These are phyloP conservation scores for Melolontha melolontha DNA, from an alignment of 2,888 invertebrate genomes.

Conservation along the genomic window DNA sequence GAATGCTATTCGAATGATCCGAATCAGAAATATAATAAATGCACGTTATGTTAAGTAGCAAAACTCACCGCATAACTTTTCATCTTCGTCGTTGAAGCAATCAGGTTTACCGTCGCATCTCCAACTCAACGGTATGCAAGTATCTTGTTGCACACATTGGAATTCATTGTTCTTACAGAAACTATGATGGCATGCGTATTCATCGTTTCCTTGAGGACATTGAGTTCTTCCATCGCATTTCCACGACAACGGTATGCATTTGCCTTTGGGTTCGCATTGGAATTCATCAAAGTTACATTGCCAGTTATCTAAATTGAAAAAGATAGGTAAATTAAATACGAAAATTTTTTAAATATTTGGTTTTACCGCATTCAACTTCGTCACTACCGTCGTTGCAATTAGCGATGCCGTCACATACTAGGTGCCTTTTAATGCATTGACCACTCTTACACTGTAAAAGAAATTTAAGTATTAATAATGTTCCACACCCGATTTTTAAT, in stretches of 20 bases:
- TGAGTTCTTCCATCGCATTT: conserved; percentile 71
- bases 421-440: conserved; percentile 71
- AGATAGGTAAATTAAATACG: neutral
- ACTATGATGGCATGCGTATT: conserved; percentile 66
- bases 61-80: conserved; percentile 67
- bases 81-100: conserved; percentile 71
- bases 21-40: too few species aligned
- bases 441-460: conserved; percentile 68
- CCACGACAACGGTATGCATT: conserved; percentile 71
- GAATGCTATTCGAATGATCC: too few species aligned
- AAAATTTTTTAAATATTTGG: neutral
- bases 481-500: too few species aligned
- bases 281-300: conserved; percentile 70
- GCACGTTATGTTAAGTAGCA: conserved; percentile 17
- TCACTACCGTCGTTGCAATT: conserved; percentile 74
- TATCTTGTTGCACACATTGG: conserved; percentile 70
- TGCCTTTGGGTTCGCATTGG: conserved; percentile 64
- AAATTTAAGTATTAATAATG: neutral
- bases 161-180: conserved; percentile 69
- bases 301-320: conserved; percentile 56
- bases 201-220: conserved; percentile 70
- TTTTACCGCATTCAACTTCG: conserved; percentile 70
- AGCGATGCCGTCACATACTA: conserved; percentile 73
- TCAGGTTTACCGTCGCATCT: conserved; percentile 71
- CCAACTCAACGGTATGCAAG: conserved; percentile 72